These are phyloP conservation scores for Telenomus remus DNA, from an alignment of 1,140 invertebrate species.

Conservation along the genomic window DNA sequence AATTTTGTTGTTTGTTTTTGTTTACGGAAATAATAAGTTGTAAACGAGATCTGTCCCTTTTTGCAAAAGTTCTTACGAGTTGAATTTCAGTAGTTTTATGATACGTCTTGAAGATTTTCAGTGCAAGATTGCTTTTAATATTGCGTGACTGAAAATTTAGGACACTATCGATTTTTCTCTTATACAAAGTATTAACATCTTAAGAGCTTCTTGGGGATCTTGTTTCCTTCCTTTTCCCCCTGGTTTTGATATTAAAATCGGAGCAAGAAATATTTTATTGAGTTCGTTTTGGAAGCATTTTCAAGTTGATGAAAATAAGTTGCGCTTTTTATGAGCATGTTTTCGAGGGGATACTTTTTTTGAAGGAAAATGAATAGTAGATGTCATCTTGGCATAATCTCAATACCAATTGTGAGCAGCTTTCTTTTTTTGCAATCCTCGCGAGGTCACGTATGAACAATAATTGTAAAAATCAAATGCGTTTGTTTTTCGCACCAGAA, in stretches of 20 bases:
- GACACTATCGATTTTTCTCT: conserved; percentile 1
- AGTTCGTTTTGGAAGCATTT: no score
- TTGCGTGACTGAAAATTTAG: not conserved
- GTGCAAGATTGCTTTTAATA: no score
- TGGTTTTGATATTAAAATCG: not conserved
- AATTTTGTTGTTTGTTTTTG: no score
- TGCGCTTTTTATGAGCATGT: no score
- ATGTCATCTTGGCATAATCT: not conserved
- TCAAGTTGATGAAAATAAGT: no score
- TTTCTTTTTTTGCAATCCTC: not conserved
- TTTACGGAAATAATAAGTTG: no score
- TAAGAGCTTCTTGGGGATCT: not conserved
- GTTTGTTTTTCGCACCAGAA: not conserved
- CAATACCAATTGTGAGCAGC: conserved; percentile 1
- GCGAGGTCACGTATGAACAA: not conserved
- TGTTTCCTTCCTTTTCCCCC: not conserved
- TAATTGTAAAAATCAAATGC: not conserved
- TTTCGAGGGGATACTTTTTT: not conserved
- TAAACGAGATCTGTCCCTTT: no score
- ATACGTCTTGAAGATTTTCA: not conserved
- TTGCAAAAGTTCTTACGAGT: no score
- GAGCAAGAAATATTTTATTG: not conserved
- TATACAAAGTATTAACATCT: not conserved
- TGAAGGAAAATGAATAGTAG: not conserved
- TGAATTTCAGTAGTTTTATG: not conserved